Percentiles rank a stretch among this genome's conserved stretches.
phyloP scores from a whole-genome alignment of 2,797 vertebrate genomes.

The Hippopotamyrus pictus region DNA sequence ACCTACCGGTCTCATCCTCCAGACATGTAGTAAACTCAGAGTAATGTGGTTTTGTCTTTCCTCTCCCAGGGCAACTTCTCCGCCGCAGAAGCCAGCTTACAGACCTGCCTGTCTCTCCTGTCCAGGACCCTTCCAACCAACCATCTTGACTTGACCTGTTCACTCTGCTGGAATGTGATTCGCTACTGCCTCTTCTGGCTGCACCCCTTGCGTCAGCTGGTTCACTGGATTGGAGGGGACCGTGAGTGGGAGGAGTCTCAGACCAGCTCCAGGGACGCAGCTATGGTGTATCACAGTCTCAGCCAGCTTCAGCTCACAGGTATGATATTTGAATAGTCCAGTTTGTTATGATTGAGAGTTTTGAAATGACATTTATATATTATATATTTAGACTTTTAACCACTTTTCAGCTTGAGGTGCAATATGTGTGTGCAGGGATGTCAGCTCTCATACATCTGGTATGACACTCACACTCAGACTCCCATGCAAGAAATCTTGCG shows the following conservation, averaged over 20 bases:
- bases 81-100: conserved; percentile 76
- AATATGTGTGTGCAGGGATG: not conserved
- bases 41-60: not conserved
- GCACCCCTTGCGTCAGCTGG: conserved; percentile 81
- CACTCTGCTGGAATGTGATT: conserved; percentile 91
- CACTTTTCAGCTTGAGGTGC: not conserved
- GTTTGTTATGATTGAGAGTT: not conserved
- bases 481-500: not conserved
- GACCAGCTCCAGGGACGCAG: conserved; percentile 81
- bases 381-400: not conserved
- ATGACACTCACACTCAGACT: not conserved
- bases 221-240: conserved; percentile 77
- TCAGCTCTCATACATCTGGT: not conserved
- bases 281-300: conserved; percentile 85
- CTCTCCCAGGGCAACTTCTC: conserved; percentile 75
- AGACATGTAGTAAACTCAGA: not conserved
- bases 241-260: conserved; percentile 85
- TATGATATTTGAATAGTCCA: conserved; percentile 36
- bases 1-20: not conserved
- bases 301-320: conserved; percentile 94
- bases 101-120: conserved; percentile 80
- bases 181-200: conserved; percentile 87
- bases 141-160: conserved; percentile 79
- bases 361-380: not conserved
- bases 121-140: conserved; percentile 81